A percentile compares a stretch with the other conserved stretches of the same genome.
phyloP scores from a whole-genome alignment of 2,888 invertebrate genomes.

The Neoaliturus tenellus region DNA sequence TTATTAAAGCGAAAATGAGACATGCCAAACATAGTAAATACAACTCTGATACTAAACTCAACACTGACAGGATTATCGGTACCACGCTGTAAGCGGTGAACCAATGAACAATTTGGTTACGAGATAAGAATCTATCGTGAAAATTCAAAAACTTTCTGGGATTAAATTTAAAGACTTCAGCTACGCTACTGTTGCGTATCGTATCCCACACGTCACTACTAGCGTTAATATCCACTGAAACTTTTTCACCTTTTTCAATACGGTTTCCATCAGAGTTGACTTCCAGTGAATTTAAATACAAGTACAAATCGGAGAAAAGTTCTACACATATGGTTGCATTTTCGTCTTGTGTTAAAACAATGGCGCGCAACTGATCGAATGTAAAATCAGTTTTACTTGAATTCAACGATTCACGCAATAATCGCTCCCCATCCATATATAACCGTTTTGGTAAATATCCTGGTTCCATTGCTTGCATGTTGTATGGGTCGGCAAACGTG shows the following conservation, averaged over 20 bases:
- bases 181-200: constrained; percentile 2
- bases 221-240: not conserved
- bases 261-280: not conserved
- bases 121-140: constrained; percentile 1
- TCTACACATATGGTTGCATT: not conserved
- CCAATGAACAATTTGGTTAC: not conserved
- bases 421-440: not conserved
- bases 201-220: not conserved
- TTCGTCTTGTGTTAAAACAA: constrained; percentile 2
- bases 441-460: not conserved
- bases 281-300: not conserved
- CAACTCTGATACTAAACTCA: not conserved
- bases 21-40: not conserved
- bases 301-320: not conserved
- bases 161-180: not conserved
- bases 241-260: not conserved
- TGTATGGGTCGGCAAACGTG: constrained; percentile 11
- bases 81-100: not conserved
- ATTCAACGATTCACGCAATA: constrained; percentile 2
- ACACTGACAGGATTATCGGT: not conserved
- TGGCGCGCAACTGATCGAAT: not conserved
- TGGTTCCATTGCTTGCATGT: constrained; percentile 3
- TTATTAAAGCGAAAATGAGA: not conserved
- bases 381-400: constrained; percentile 7
- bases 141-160: not conserved